These are phyloP conservation scores for Hypercompe scribonia DNA, from an alignment of 2,888 invertebrate genomes.

Conservation along the genomic window DNA sequence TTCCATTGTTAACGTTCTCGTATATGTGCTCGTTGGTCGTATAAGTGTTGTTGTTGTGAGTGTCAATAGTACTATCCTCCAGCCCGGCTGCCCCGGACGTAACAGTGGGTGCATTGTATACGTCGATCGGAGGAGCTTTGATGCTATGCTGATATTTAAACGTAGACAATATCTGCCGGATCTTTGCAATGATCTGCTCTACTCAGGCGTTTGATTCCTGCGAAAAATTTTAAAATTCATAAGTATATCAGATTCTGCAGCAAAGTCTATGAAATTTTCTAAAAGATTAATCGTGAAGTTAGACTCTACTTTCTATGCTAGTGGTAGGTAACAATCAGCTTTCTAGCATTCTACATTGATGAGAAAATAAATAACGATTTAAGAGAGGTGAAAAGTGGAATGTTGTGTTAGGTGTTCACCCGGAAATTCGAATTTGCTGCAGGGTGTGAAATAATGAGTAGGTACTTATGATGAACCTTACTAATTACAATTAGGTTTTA, in stretches of 20 bases:
- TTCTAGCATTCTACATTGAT: conserved; percentile 73
- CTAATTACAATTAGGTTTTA: conserved; percentile 59
- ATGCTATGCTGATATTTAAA: conserved; percentile 89
- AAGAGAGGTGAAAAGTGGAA: conserved; percentile 66
- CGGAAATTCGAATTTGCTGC: conserved; percentile 62
- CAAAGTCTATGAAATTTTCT: conserved; percentile 57
- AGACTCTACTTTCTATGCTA: conserved; percentile 72
- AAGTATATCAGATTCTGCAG: conserved; percentile 70
- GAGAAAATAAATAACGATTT: conserved; percentile 67
- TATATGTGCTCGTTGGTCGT: conserved; percentile 65
- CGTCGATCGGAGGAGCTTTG: conserved; percentile 83
- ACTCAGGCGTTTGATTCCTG: conserved; percentile 96
- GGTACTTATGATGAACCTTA: conserved; percentile 67
- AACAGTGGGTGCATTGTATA: conserved; percentile 77
- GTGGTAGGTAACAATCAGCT: conserved; percentile 70
- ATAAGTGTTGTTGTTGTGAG: conserved; percentile 70
- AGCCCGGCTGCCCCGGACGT: conserved; percentile 69
- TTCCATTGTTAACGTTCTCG: conserved; percentile 81
- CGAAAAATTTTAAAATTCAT: conserved; percentile 82
- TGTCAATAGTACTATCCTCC: conserved; percentile 79
- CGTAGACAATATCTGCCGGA: conserved; percentile 92
- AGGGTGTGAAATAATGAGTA: conserved; percentile 58
- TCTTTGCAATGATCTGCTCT: conserved; percentile 94
- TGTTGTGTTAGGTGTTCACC: conserved; percentile 60
- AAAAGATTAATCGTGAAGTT: conserved; percentile 62